phyloP scores from a whole-genome alignment of 1,140 invertebrate species.

The Luehdorfia chinensis region DNA sequence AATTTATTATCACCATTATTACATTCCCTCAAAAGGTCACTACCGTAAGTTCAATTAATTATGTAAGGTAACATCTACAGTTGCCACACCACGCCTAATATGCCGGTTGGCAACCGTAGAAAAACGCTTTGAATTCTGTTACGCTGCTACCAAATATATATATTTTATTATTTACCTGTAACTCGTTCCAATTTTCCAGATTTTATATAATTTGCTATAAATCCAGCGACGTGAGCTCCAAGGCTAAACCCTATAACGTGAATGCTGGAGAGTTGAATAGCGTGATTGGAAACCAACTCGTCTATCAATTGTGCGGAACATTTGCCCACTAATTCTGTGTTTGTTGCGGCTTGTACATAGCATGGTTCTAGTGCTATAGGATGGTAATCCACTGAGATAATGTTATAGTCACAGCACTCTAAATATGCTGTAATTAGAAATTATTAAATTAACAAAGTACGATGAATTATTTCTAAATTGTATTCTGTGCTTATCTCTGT shows the following conservation, averaged over 20 bases:
- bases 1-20: no score
- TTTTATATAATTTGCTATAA: constrained; percentile 81
- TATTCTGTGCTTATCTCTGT: no score
- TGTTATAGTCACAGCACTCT: constrained; percentile 77
- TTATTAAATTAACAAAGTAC: not conserved
- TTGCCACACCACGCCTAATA: no score
- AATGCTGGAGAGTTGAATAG: constrained; percentile 79
- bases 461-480: no score
- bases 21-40: no score
- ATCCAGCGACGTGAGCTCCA: constrained; percentile 91
- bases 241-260: constrained; percentile 95
- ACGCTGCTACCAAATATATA: no score
- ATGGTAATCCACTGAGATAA: constrained; percentile 80
- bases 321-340: constrained; percentile 76
- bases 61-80: no score
- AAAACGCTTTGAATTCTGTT: not conserved
- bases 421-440: constrained; percentile 71
- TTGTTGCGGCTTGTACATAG: constrained; percentile 77
- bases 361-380: constrained; percentile 76
- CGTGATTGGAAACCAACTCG: constrained; percentile 76
- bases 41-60: no score
- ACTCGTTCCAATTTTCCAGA: constrained; percentile 72
- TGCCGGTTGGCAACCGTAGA: no score
- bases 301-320: constrained; percentile 81
- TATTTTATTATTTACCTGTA: constrained; percentile 74